These are phyloP conservation scores for Philereme vetulata DNA, from an alignment of 2,888 invertebrate genomes.

Conservation along the genomic window DNA sequence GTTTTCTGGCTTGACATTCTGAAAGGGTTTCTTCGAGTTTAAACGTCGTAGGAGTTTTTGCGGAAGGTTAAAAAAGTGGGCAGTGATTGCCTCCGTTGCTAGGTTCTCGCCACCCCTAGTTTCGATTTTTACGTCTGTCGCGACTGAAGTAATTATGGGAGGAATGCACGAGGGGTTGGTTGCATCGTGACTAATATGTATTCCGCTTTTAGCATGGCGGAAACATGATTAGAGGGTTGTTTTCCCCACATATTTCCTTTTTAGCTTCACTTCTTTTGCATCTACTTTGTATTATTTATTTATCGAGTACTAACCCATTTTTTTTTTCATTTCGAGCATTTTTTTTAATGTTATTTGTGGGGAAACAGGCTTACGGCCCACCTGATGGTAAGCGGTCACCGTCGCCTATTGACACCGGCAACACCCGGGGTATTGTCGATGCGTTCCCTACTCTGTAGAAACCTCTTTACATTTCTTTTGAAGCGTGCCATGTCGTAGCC, in stretches of 20 bases:
- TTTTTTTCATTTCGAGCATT: no score
- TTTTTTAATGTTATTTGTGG: no score
- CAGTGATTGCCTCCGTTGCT: slow-evolving; percentile 17
- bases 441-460: no score
- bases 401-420: no score
- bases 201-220: neutral
- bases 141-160: slow-evolving; percentile 16
- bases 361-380: no score
- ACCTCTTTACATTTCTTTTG: no score
- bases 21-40: slow-evolving; percentile 4
- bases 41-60: slow-evolving; percentile 12
- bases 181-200: slow-evolving; percentile 3
- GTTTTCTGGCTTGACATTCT: no score
- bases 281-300: neutral
- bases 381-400: no score
- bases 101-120: slow-evolving; percentile 22
- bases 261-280: neutral
- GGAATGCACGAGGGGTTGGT: slow-evolving; percentile 8
- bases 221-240: neutral
- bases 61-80: slow-evolving; percentile 2
- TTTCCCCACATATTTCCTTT: neutral
- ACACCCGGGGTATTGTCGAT: no score
- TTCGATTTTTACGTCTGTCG: slow-evolving; percentile 13
- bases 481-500: no score
- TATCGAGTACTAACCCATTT: no score